These are phyloP conservation scores for Cololabis saira DNA, from an alignment of 2,113 vertebrate genomes.

Conservation along the genomic window DNA sequence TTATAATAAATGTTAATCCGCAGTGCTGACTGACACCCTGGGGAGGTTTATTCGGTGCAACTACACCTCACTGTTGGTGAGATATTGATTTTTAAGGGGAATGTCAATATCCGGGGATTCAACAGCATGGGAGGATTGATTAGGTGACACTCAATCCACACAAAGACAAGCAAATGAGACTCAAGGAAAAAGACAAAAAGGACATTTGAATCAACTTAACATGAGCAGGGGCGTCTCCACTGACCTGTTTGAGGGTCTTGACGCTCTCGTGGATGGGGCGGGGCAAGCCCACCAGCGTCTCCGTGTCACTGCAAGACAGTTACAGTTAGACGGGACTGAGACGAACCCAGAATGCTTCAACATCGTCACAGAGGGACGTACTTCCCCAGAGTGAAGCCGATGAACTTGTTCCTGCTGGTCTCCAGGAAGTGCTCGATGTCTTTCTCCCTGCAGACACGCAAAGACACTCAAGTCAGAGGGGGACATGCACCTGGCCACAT, in stretches of 20 bases:
- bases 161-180: background rate
- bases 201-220: too few relatives aligned
- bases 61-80: background rate
- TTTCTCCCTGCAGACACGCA: conserved; percentile 86
- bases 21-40: background rate
- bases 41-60: conserved; percentile 12
- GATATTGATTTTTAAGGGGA: conserved; percentile 41
- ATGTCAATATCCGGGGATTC: conserved; percentile 15
- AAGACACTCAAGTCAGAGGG: conserved; percentile 7
- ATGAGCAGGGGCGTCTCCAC: background rate
- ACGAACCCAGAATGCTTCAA: background rate
- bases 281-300: conserved; percentile 94
- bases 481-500: too few relatives aligned
- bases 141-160: background rate
- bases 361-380: conserved; percentile 74
- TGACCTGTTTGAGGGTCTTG: conserved; percentile 96
- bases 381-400: conserved; percentile 96
- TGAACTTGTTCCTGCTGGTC: conserved; percentile 96
- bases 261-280: conserved; percentile 97
- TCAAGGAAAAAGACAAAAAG: background rate
- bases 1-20: conserved; percentile 17
- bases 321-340: background rate
- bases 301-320: conserved; percentile 86
- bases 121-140: conserved; percentile 29
- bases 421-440: conserved; percentile 98